A percentile compares a stretch with the other conserved stretches of the same genome.
Evolutionary conservation across 2,113 vertebrate species (phyloP).

Genomic region (sheep (Ovis aries)): DNA sequence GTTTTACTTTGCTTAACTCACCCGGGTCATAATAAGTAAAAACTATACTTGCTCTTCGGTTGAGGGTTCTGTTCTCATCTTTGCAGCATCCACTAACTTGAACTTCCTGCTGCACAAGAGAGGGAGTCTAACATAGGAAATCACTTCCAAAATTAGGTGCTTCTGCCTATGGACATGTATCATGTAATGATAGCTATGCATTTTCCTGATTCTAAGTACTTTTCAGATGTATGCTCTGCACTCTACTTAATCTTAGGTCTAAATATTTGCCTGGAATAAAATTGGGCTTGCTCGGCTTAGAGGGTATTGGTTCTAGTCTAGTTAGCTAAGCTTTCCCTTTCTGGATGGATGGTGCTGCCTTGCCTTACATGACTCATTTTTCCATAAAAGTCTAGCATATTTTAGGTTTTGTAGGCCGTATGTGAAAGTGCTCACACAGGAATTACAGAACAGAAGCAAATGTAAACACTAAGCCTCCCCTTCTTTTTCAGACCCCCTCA

Average conservation of each 20-base stretch:
- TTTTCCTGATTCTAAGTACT: not conserved
- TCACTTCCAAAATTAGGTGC: too few species aligned
- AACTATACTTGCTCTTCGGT: not conserved
- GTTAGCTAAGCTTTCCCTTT: not conserved
- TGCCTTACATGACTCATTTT: not conserved
- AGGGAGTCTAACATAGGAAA: not conserved
- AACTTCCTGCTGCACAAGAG: not conserved
- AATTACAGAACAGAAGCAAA: not conserved
- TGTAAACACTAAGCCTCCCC: accelerated
- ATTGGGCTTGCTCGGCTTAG: not conserved
- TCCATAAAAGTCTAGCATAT: not conserved
- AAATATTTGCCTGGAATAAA: not conserved
- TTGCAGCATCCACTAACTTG: not conserved
- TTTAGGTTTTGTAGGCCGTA: not conserved
- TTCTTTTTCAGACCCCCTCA: not conserved
- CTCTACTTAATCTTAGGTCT: not conserved
- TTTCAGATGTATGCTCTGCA: not conserved
- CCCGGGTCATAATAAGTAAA: not conserved
- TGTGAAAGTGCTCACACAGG: not conserved
- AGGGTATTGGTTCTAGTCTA: not conserved
- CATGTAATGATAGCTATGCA: accelerated
- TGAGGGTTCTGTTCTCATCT: not conserved
- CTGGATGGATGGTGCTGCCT: not conserved
- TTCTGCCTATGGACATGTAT: too few species aligned
- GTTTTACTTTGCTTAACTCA: not conserved